Conservation (phyloP, 2,797 vertebrate genomes). For the Betta splendens region DNA sequence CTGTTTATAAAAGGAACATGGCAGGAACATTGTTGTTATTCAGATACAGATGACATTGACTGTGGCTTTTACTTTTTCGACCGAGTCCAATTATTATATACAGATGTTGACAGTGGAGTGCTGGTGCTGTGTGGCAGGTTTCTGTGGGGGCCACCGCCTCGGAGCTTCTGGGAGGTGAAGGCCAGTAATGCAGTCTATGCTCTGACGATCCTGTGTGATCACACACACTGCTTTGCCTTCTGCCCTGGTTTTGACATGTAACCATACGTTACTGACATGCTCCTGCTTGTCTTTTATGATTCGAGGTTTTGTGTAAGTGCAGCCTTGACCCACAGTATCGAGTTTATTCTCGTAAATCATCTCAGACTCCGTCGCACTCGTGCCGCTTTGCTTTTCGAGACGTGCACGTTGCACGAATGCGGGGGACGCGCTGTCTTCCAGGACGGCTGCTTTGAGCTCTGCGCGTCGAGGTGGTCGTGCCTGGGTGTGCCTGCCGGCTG, state of each 20-base stretch:
- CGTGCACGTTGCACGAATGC: not conserved
- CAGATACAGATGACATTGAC: too few species aligned
- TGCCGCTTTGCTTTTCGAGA: conserved; percentile 11
- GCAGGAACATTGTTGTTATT: too few species aligned
- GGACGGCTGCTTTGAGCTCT: conserved; percentile 11
- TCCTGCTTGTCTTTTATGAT: conserved; percentile 21
- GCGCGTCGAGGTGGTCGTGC: conserved; percentile 49
- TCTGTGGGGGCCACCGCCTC: too few species aligned
- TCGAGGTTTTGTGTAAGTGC: conserved; percentile 16
- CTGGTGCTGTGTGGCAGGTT: too few species aligned
- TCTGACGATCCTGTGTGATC: too few species aligned
- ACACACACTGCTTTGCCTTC: too few species aligned
- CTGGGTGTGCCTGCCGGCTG: conserved; percentile 70
- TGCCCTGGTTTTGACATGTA: not conserved
- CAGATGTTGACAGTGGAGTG: too few species aligned
- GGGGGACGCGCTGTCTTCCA: conserved; percentile 7
- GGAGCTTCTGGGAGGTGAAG: too few species aligned
- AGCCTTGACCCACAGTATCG: conserved; percentile 37
- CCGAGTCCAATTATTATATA: too few species aligned
- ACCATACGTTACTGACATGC: not conserved
- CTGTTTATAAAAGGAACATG: too few species aligned
- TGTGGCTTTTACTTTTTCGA: too few species aligned
- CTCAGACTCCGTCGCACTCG: conserved; percentile 16
- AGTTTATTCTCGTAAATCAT: conserved; percentile 31
- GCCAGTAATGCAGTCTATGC: too few species aligned